These are phyloP conservation scores for Acanthosoma haemorrhoidale DNA, from an alignment of 2,888 invertebrate species.

Conservation along the genomic window DNA sequence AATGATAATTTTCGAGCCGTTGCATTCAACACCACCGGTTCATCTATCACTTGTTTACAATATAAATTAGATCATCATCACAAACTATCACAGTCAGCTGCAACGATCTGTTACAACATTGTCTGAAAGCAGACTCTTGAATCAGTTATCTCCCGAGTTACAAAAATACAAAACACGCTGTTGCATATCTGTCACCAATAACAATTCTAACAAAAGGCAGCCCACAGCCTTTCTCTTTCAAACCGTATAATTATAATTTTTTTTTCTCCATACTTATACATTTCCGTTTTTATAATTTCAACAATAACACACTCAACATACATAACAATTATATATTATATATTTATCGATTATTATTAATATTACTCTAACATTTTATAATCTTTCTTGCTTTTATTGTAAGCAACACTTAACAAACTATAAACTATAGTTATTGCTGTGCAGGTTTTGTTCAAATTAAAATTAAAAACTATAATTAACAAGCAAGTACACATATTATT, in stretches of 20 bases:
- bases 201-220: constrained; percentile 40
- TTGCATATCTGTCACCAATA: constrained; percentile 28
- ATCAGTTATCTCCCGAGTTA: constrained; percentile 34
- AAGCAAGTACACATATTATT: background rate
- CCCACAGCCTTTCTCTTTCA: constrained; percentile 39
- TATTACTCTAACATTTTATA: constrained; percentile 2
- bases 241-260: no score
- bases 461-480: background rate
- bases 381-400: background rate
- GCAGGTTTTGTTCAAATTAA: background rate
- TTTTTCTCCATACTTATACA: background rate
- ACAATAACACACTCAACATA: background rate
- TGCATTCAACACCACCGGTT: background rate
- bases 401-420: background rate
- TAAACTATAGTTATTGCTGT: constrained; percentile 2
- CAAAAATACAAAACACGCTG: constrained; percentile 41
- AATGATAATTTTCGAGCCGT: background rate
- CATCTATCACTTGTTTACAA: constrained; percentile 13
- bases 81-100: constrained; percentile 42
- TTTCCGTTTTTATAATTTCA: background rate
- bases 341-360: background rate
- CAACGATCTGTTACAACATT: constrained; percentile 37
- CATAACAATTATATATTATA: background rate
- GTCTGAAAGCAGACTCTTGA: constrained; percentile 31
- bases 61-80: constrained; percentile 41